Evolutionary conservation across 35 echinoderm and acorn worm genomes (phyloP).

Genomic region (Strongylocentrotus purpuratus): DNA sequence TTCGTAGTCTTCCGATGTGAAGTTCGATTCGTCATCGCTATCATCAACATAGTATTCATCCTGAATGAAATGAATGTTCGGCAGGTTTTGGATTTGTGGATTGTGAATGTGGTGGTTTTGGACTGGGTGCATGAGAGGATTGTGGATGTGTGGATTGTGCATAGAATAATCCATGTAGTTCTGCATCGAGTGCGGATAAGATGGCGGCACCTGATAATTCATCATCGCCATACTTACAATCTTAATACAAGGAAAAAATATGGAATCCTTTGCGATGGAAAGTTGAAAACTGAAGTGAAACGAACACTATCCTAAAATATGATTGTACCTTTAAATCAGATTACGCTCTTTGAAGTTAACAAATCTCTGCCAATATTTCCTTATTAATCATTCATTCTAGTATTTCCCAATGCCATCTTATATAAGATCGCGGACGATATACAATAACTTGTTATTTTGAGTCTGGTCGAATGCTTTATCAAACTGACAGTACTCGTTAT

Average conservation of each 20-base stretch:
- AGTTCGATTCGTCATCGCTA: conserved; percentile 61
- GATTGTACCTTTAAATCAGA: not conserved
- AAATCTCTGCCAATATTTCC: not conserved
- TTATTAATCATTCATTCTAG: not conserved
- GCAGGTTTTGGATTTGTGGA: not conserved
- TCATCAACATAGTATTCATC: conserved; percentile 33
- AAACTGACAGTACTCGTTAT: not conserved
- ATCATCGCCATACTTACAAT: not conserved
- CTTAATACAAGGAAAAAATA: not conserved
- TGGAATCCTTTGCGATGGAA: not conserved
- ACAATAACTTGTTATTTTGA: not conserved
- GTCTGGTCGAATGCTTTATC: not conserved
- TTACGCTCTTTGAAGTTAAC: not conserved
- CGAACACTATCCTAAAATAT: not conserved
- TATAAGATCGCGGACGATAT: not conserved
- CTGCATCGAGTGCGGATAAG: not conserved
- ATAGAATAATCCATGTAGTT: conserved; percentile 35
- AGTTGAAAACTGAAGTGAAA: not conserved
- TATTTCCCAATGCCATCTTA: not conserved
- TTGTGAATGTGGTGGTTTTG: conserved; percentile 9
- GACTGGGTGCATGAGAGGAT: not conserved
- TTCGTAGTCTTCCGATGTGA: conserved; percentile 66
- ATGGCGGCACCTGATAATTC: not conserved
- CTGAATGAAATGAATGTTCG: not conserved
- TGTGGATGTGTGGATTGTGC: conserved; percentile 22